Evolutionary conservation across 2,113 vertebrate genomes (phyloP).

Genomic region (Panthera tigris): DNA sequence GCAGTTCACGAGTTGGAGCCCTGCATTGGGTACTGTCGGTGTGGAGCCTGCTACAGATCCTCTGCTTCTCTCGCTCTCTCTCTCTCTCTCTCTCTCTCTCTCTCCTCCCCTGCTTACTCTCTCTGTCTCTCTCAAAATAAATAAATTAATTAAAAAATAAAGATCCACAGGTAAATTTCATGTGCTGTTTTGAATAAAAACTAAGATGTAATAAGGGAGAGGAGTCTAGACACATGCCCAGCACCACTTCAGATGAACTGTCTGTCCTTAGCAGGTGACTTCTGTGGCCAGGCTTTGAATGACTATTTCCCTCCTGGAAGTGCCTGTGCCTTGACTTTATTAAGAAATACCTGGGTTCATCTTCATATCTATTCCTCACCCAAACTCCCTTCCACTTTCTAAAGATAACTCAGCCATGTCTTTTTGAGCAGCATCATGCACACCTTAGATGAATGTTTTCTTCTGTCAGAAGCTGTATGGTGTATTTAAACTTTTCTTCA

Average conservation of each 20-base stretch:
- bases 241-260: neutral
- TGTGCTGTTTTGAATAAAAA: neutral
- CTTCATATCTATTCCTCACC: neutral
- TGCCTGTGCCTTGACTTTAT: neutral
- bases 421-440: neutral
- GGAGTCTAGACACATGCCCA: neutral
- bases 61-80: too few relatives aligned
- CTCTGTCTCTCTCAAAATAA: too few relatives aligned
- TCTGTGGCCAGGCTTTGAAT: neutral
- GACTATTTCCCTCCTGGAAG: accelerated
- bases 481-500: constrained; percentile 74
- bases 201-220: neutral
- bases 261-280: neutral
- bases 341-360: neutral
- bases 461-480: constrained; percentile 62
- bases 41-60: too few relatives aligned
- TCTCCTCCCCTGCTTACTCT: too few relatives aligned
- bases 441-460: constrained; percentile 80
- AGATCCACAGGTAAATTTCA: neutral
- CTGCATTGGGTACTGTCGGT: too few relatives aligned
- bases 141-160: neutral
- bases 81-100: too few relatives aligned
- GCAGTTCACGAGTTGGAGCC: too few relatives aligned
- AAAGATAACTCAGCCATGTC: neutral
- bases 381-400: neutral